Evolutionary conservation across 2,113 vertebrate species (phyloP).

Genomic region (Catagonus wagneri): DNA sequence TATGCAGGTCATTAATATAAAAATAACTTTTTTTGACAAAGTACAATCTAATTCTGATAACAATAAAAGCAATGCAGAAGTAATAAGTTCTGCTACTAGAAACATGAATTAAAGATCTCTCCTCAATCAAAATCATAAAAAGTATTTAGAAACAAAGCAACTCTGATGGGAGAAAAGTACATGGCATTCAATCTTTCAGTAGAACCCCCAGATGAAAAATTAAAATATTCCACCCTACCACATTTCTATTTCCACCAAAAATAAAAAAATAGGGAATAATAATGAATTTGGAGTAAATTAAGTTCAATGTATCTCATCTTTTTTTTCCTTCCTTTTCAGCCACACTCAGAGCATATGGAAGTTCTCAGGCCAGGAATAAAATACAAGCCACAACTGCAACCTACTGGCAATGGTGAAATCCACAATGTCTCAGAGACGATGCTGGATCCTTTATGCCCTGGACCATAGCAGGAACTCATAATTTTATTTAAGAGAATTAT

Average conservation of each 20-base stretch:
- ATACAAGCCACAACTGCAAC: too few relatives aligned
- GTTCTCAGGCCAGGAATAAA: too few relatives aligned
- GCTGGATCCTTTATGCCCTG: too few relatives aligned
- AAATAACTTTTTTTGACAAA: conserved; percentile 40
- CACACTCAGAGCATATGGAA: too few relatives aligned
- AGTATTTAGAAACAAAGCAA: background rate
- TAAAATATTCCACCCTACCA: background rate
- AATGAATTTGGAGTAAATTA: background rate
- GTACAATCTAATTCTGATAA: background rate
- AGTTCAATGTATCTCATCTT: background rate
- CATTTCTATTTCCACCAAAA: background rate
- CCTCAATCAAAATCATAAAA: background rate
- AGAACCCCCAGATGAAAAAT: background rate
- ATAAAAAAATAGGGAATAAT: background rate
- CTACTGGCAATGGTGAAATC: too few relatives aligned
- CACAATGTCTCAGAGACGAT: too few relatives aligned
- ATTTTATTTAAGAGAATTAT: background rate
- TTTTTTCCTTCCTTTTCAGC: too few relatives aligned
- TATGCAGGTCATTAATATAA: background rate
- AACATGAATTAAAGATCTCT: conserved; percentile 29
- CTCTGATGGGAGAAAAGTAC: background rate
- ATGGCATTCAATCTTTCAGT: background rate
- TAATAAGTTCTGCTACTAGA: conserved; percentile 17
- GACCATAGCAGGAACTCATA: background rate
- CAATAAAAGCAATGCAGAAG: background rate